These are phyloP conservation scores for Crematogaster levior DNA, from an alignment of 2,888 invertebrate genomes.

Conservation along the genomic window DNA sequence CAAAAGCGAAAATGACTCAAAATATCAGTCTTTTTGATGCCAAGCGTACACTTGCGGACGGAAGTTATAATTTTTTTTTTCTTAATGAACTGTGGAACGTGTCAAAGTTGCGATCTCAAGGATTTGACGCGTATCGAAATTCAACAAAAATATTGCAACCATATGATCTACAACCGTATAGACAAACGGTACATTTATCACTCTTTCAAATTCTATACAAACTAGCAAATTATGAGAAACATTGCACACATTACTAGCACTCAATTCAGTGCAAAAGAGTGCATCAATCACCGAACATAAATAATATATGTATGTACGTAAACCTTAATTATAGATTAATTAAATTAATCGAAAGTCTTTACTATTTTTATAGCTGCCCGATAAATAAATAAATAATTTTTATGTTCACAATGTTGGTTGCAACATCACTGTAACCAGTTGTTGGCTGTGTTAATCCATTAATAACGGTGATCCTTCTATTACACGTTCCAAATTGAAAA, in stretches of 20 bases:
- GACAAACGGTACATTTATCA: neutral
- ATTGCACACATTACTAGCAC: neutral
- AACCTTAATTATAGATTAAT: too few species aligned
- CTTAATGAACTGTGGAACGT: neutral
- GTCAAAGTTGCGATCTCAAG: neutral
- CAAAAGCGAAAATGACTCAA: too few species aligned
- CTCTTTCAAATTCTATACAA: neutral
- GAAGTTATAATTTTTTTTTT: neutral
- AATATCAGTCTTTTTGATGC: neutral
- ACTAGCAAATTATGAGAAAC: neutral
- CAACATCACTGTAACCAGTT: neutral
- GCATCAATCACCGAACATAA: too few species aligned
- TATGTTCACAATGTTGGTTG: neutral
- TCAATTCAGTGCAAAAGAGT: neutral
- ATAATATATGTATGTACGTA: too few species aligned
- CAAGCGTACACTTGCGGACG: neutral
- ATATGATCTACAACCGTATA: neutral
- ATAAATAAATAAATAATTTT: conserved; percentile 10
- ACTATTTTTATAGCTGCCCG: neutral
- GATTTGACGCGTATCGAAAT: neutral
- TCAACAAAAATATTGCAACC: neutral
- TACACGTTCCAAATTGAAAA: neutral
- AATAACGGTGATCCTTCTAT: neutral
- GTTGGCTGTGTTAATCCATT: too few species aligned
- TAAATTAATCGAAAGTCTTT: neutral